phyloP scores from a whole-genome alignment of 2,888 invertebrate genomes.

The Noctua janthe region DNA sequence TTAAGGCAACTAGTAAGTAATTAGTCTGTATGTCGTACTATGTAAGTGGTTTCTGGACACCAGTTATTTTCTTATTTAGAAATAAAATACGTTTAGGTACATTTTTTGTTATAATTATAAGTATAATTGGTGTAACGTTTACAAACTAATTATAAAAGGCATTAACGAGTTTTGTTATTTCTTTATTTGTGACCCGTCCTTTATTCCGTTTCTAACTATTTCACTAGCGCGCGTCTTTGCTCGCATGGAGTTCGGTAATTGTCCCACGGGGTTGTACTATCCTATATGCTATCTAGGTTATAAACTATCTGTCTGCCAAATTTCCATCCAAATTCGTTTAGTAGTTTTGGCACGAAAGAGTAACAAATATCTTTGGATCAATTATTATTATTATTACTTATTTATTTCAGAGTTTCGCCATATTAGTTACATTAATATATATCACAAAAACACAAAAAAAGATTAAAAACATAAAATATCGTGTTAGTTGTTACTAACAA shows the following conservation, averaged over 20 bases:
- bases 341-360: too few relatives aligned
- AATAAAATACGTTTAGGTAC: not conserved
- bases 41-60: not conserved
- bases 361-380: too few relatives aligned
- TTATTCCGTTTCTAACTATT: not conserved
- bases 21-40: not conserved
- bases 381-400: too few relatives aligned
- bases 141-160: constrained; percentile 5
- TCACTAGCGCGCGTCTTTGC: too few relatives aligned
- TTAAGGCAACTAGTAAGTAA: constrained; percentile 15
- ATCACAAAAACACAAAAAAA: too few relatives aligned
- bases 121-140: constrained; percentile 6
- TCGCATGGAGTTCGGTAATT: not conserved
- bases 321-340: too few relatives aligned
- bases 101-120: not conserved
- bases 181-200: not conserved
- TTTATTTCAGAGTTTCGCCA: too few relatives aligned
- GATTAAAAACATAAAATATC: too few relatives aligned
- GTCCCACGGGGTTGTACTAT: not conserved
- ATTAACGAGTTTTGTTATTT: not conserved
- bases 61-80: constrained; percentile 7
- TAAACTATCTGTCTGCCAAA: not conserved
- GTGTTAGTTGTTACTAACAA: too few relatives aligned
- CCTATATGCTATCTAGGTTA: not conserved
- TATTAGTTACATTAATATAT: too few relatives aligned